These are phyloP conservation scores for Furcifer pardalis DNA, from an alignment of 2,797 vertebrate species.

Conservation along the genomic window DNA sequence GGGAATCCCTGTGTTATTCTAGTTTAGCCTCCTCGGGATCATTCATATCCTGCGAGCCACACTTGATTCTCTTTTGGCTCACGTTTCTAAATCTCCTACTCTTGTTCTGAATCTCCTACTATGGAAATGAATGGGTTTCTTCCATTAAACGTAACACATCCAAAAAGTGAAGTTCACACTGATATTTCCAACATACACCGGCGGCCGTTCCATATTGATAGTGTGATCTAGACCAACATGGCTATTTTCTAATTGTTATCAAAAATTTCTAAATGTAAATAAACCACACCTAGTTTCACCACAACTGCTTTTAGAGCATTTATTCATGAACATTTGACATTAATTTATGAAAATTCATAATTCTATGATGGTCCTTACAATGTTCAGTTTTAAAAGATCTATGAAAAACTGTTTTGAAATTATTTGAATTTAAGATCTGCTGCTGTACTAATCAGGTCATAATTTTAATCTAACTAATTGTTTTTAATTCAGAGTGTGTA, in stretches of 20 bases:
- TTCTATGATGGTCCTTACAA: no score
- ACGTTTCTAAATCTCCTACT: no score
- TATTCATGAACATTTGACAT: no score
- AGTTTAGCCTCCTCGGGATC: conserved; percentile 25
- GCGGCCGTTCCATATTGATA: neutral
- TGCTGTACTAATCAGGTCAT: neutral
- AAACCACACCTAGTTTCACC: no score
- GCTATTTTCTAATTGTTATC: no score
- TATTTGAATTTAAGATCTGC: neutral
- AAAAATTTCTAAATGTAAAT: no score
- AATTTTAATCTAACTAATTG: neutral
- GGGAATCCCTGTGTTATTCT: no score
- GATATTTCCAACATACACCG: neutral
- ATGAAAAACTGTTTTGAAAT: neutral
- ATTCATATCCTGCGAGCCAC: neutral
- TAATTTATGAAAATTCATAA: no score
- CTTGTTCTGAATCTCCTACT: conserved; percentile 17
- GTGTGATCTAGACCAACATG: neutral
- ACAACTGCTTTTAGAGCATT: no score
- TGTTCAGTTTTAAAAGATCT: no score
- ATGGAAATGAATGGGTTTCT: neutral
- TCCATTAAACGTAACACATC: neutral
- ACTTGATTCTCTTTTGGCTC: conserved; percentile 41
- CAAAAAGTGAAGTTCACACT: neutral
- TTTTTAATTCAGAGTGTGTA: neutral